Base-by-base conservation (phyloP, 2,888 invertebrate genomes). In the Andrena camellia region DNA sequence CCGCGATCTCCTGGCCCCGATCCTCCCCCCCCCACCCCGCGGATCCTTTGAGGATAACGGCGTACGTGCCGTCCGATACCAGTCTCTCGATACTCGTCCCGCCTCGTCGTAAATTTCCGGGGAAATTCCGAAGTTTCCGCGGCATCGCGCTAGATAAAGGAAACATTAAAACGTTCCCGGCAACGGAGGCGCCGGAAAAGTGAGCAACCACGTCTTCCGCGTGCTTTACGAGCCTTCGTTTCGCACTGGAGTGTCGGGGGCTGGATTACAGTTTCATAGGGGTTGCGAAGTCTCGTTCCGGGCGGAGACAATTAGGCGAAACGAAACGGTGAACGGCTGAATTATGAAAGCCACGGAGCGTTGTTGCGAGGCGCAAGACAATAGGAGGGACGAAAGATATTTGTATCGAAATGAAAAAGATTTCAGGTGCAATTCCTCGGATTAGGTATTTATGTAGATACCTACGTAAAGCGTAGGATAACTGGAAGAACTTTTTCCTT, bases 241-340 rank as follows among this genome's bases (percentile, higher is more conserved):
- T 50, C 35, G 50, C 33, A 54, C 31, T 60, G 2, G 23, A 4
- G 33, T 33, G n/a, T n/a, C 7, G 13, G 17, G 1, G 3, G 52
- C 42, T 33, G 20, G 69, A 70, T 79, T 76, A 54, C 31, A 75
- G 75, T 64, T 76, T 70, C 64, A 80, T 59, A 31, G 59, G 52
- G 31, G 29, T 35, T 62, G 20, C 17, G n/a, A 72, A 71, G 26
- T 62, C 63, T 35, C 33, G 20, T 35, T 26, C 26, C n/a, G 62
- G 60, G 60, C 20, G 23, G 59, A 8, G n/a, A 8, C 72, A 69
- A 78, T 72, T 60, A 66, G 29, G 63, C 35, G 52, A 48, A 68
- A 62, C 48, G 29, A 50, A 64, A 29, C 2, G 6, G 20, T n/a
- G 26, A n/a, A 10, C 8, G 17, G 33, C n/a, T 29, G 63, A 79